phyloP scores from a whole-genome alignment of 2,113 vertebrate species.

The Phoxinus phoxinus region DNA sequence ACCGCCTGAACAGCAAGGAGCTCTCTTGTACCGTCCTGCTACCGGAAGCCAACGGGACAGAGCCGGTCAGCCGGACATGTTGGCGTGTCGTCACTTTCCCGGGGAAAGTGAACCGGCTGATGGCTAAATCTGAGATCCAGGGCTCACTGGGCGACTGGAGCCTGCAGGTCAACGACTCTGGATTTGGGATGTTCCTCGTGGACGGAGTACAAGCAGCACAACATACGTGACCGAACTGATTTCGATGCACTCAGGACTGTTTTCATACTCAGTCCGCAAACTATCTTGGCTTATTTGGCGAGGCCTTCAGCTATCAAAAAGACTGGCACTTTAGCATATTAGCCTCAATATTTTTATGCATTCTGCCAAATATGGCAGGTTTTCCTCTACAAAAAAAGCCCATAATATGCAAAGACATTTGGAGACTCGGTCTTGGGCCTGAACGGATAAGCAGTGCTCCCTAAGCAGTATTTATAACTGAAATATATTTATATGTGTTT shows the following conservation, averaged over 20 bases:
- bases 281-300: not conserved
- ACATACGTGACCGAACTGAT: not conserved
- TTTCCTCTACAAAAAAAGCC: not conserved
- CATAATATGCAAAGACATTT: not conserved
- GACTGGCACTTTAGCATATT: not conserved
- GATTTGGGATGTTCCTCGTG: conserved; percentile 70
- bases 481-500: conserved; percentile 11
- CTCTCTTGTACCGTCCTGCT: conserved; percentile 67
- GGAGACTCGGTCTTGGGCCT: not conserved
- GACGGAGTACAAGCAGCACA: not conserved
- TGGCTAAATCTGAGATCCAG: conserved; percentile 46
- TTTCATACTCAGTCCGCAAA: not conserved
- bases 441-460: not conserved
- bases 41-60: accelerated
- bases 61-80: conserved; percentile 58
- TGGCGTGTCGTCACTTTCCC: conserved; percentile 57
- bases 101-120: accelerated
- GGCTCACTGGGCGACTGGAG: not conserved
- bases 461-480: conserved; percentile 38
- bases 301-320: not conserved
- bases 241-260: not conserved
- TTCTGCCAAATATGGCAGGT: not conserved
- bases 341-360: not conserved
- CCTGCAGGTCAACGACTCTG: conserved; percentile 54
- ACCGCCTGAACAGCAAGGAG: accelerated